Evolutionary conservation across 2,113 vertebrate species (phyloP).

Genomic region (Macrotus californicus): DNA sequence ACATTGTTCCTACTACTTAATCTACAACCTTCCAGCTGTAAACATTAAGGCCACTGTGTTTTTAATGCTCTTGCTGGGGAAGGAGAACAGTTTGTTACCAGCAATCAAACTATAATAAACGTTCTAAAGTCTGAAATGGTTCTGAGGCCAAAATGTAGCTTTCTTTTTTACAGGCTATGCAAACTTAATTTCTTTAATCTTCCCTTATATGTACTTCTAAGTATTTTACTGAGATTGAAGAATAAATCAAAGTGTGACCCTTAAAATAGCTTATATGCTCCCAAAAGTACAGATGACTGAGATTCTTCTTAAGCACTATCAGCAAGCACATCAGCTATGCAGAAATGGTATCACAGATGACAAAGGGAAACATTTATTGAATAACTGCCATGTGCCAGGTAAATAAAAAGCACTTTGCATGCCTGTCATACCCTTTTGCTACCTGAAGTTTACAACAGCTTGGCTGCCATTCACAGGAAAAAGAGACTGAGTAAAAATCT

Average conservation of each 20-base stretch:
- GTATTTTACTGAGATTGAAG: conserved; percentile 17
- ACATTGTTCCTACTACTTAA: too few species aligned
- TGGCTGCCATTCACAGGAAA: background rate
- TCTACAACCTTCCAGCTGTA: background rate
- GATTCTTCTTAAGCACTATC: background rate
- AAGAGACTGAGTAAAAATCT: conserved; percentile 12
- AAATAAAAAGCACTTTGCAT: background rate
- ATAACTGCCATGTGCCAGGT: background rate
- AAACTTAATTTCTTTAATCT: conserved; percentile 35
- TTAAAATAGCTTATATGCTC: background rate
- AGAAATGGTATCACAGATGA: background rate
- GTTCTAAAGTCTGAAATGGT: conserved; percentile 32
- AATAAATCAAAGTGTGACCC: background rate
- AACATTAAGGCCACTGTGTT: conserved; percentile 36
- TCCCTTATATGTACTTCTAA: conserved; percentile 27
- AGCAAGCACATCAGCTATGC: background rate
- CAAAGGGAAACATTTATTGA: background rate
- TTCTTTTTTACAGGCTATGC: conserved; percentile 21
- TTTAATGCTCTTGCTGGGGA: background rate
- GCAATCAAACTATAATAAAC: conserved; percentile 14
- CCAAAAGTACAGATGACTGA: background rate
- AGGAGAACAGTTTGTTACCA: conserved; percentile 41
- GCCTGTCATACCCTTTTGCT: background rate
- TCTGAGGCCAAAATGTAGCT: conserved; percentile 22
- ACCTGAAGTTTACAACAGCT: background rate